A percentile compares a stretch with the other conserved stretches of the same genome.
Evolutionary conservation across 2,113 vertebrate genomes (phyloP).

Genomic region (Psittacula cyanocephala): DNA sequence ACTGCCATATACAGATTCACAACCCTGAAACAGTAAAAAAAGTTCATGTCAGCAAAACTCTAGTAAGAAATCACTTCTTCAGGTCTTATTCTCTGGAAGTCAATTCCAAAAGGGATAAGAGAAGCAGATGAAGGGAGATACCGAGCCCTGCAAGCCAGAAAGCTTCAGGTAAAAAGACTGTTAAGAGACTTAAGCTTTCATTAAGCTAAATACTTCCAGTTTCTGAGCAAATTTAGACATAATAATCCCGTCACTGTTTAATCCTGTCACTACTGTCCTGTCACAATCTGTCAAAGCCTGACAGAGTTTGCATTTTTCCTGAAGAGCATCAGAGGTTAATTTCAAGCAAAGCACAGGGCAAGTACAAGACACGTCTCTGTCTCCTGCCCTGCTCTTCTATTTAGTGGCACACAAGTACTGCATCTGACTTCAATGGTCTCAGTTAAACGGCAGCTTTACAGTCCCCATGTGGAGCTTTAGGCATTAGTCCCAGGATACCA

Average conservation of each 20-base stretch:
- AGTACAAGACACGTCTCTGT: neutral
- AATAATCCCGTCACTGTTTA: neutral
- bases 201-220: neutral
- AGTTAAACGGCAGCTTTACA: neutral
- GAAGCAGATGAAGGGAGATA: neutral
- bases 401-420: neutral
- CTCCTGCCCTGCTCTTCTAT: neutral
- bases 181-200: neutral
- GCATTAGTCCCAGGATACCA: neutral
- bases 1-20: conserved; percentile 88
- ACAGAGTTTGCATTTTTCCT: neutral
- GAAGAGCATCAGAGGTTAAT: neutral
- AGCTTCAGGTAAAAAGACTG: neutral
- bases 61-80: neutral
- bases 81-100: neutral
- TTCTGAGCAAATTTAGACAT: neutral
- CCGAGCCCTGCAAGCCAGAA: neutral
- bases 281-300: neutral
- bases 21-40: conserved; percentile 78
- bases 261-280: too few relatives aligned
- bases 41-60: neutral
- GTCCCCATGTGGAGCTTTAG: neutral
- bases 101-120: neutral
- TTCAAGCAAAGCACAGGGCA: neutral
- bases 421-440: neutral